Evolutionary conservation across 2,888 invertebrate species (phyloP).

Genomic region (Thysanoteuthis rhombus): DNA sequence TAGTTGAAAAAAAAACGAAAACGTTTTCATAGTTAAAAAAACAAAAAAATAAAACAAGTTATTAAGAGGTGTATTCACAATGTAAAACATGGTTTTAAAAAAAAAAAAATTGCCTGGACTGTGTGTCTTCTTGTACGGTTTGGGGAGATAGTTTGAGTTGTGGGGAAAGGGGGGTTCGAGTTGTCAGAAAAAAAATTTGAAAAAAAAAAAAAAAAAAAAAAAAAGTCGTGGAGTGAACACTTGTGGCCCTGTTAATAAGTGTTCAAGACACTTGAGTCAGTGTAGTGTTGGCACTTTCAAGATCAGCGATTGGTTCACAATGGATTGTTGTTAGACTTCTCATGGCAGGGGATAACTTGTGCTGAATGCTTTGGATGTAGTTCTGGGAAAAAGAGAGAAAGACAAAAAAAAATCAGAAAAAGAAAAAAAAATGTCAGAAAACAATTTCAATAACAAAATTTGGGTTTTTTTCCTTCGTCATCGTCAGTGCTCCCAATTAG

Average conservation of each 20-base stretch:
- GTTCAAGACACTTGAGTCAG: slow-evolving; percentile 53
- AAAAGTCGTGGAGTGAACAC: neutral
- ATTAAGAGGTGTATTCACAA: neutral
- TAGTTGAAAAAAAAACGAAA: neutral
- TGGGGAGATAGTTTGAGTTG: neutral
- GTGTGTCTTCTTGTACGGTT: neutral
- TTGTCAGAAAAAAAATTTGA: too few relatives aligned
- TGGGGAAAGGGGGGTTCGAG: too few relatives aligned
- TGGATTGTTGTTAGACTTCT: slow-evolving; percentile 47
- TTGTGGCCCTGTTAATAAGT: neutral
- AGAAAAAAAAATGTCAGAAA: neutral
- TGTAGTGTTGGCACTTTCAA: slow-evolving; percentile 59
- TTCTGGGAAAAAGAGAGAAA: slow-evolving; percentile 48
- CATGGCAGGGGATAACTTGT: slow-evolving; percentile 58
- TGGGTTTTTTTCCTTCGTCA: too few relatives aligned
- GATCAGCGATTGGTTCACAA: slow-evolving; percentile 50
- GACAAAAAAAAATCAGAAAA: neutral
- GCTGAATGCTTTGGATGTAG: slow-evolving; percentile 59
- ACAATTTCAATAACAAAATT: too few relatives aligned
- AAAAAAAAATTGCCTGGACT: neutral
- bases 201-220: too few relatives aligned
- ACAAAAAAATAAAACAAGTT: neutral
- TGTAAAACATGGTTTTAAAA: neutral
- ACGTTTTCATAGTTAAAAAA: neutral
- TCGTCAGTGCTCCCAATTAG: too few relatives aligned